Percentiles rank a stretch among this genome's conserved stretches.
Conservation (phyloP, 2,888 invertebrate genomes). For the Bimastos eiseni region DNA sequence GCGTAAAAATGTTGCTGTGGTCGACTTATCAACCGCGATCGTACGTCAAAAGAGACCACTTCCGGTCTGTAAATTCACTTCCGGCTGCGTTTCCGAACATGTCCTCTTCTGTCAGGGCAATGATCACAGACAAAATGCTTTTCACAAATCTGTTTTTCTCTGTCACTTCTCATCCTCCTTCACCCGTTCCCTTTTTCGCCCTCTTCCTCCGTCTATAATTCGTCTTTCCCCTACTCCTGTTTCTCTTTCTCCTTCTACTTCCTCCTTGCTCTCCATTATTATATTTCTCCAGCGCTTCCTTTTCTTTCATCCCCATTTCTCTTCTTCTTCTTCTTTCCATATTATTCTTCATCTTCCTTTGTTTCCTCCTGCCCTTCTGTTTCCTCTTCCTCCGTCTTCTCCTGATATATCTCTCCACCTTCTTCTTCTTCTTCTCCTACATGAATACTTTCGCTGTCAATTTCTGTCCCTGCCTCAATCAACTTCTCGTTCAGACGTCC, state of each 20-base stretch:
- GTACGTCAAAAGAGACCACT: neutral
- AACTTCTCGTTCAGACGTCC: no score
- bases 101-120: neutral
- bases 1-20: neutral
- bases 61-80: neutral
- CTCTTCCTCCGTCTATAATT: neutral
- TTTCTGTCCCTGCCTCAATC: no score
- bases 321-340: neutral
- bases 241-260: neutral
- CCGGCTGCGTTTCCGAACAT: neutral
- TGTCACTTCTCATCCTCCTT: neutral
- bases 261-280: neutral
- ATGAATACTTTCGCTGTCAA: no score
- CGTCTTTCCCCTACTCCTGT: neutral
- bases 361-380: neutral
- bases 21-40: neutral
- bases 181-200: no score
- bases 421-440: neutral
- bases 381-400: neutral
- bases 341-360: neutral
- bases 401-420: neutral
- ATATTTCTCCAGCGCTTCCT: neutral
- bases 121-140: neutral
- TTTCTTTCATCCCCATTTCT: neutral
- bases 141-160: slow-evolving; percentile 9